phyloP scores from a whole-genome alignment of 1,140 invertebrate species.

The Plutomurus gul region DNA sequence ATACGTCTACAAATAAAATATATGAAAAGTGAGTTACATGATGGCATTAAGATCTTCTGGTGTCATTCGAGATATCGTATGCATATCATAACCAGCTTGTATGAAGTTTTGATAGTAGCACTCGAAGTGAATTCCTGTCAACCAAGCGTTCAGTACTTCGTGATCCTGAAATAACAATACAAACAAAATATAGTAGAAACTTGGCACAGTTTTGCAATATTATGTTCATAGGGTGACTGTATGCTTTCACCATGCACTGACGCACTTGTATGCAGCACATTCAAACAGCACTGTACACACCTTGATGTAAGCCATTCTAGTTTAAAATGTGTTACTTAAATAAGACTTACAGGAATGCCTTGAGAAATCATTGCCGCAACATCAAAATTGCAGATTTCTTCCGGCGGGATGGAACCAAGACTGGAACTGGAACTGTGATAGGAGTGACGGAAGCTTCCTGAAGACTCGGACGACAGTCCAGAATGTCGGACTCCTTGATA shows the following conservation, averaged over 20 bases:
- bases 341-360: constrained; percentile 62
- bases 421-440: constrained; percentile 65
- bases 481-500: constrained; percentile 58
- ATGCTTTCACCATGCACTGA: too few relatives aligned
- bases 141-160: constrained; percentile 81
- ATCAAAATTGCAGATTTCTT: constrained; percentile 60
- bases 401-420: constrained; percentile 61
- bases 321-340: background rate
- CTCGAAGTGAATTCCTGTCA: constrained; percentile 92
- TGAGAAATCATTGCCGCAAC: constrained; percentile 65
- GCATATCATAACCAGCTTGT: constrained; percentile 94
- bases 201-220: background rate
- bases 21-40: too few relatives aligned
- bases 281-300: too few relatives aligned
- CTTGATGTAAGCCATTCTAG: background rate
- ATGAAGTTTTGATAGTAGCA: constrained; percentile 94
- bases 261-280: too few relatives aligned
- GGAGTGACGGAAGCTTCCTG: constrained; percentile 60
- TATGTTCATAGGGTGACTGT: too few relatives aligned
- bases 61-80: constrained; percentile 96
- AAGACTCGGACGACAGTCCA: constrained; percentile 62
- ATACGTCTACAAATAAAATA: too few relatives aligned
- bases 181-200: background rate
- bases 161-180: constrained; percentile 67
- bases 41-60: constrained; percentile 73